phyloP scores from a whole-genome alignment of 2,797 vertebrate genomes.

The Periparus ater region DNA sequence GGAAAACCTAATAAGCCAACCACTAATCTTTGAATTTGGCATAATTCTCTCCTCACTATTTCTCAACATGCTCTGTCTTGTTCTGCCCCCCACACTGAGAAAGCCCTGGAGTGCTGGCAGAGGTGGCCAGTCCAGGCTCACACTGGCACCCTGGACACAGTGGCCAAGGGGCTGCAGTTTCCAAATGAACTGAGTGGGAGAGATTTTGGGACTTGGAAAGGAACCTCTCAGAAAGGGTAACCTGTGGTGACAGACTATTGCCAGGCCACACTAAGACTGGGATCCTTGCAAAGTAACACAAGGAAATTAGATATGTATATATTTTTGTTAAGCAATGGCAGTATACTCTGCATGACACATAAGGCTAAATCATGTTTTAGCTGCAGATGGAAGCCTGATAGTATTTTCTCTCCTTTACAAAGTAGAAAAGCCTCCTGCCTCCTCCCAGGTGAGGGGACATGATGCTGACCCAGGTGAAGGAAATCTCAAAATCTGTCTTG shows the following conservation, averaged over 20 bases:
- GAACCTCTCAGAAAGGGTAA: not conserved
- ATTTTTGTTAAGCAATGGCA: not conserved
- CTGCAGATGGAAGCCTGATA: not conserved
- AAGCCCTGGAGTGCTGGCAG: not conserved
- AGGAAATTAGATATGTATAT: not conserved
- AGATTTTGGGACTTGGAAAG: not conserved
- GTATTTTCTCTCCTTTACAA: not conserved
- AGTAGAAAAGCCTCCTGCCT: not conserved
- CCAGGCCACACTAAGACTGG: not conserved
- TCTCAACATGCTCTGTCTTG: conserved; percentile 34
- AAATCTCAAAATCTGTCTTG: not conserved
- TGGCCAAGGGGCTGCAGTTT: not conserved
- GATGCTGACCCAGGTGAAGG: not conserved
- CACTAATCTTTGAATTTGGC: conserved; percentile 25
- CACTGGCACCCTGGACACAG: rapidly evolving
- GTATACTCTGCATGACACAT: not conserved
- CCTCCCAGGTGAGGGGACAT: rapidly evolving
- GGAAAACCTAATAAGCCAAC: not conserved
- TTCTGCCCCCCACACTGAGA: not conserved
- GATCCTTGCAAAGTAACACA: not conserved
- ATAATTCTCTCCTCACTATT: not conserved
- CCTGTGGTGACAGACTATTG: not conserved
- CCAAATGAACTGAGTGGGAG: not conserved
- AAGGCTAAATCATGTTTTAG: not conserved
- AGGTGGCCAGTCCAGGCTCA: not conserved